Evolutionary conservation across 2,113 vertebrate species (phyloP).

Genomic region (Scalopus aquaticus): DNA sequence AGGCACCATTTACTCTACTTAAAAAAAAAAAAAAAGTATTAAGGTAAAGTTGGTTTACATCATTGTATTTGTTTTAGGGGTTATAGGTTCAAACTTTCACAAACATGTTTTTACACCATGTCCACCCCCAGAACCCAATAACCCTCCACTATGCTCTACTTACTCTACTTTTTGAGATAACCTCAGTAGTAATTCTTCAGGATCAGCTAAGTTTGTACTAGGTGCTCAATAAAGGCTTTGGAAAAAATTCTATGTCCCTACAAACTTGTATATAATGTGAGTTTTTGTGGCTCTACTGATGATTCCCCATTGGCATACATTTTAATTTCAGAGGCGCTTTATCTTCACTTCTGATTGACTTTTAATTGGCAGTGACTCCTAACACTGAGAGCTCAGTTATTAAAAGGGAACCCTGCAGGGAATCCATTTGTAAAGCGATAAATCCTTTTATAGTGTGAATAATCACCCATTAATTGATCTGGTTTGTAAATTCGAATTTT

Average conservation of each 20-base stretch:
- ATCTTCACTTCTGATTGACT: conserved; percentile 78
- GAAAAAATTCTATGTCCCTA: neutral
- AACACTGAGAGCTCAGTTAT: conserved; percentile 72
- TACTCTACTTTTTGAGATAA: neutral
- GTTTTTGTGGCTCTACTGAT: conserved; percentile 18
- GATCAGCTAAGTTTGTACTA: neutral
- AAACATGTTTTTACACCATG: no score
- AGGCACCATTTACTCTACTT: neutral
- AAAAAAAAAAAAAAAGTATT: no score
- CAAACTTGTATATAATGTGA: neutral
- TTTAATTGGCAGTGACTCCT: conserved; percentile 80
- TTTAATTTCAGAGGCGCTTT: conserved; percentile 71
- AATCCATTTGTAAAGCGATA: conserved; percentile 79
- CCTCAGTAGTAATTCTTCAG: neutral
- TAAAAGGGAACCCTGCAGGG: conserved; percentile 81
- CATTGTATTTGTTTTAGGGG: no score
- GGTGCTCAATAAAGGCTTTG: neutral
- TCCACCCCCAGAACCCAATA: no score
- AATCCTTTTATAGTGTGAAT: conserved; percentile 79
- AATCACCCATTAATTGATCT: conserved; percentile 80
- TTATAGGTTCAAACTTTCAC: no score
- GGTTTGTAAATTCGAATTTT: conserved; percentile 77
- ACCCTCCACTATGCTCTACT: neutral
- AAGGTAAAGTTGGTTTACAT: no score
- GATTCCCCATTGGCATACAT: conserved; percentile 59